Percentiles rank a stretch among this genome's conserved stretches.
Conservation (phyloP, 2,888 invertebrate species). For the Eudasyphora cyanicolor region DNA sequence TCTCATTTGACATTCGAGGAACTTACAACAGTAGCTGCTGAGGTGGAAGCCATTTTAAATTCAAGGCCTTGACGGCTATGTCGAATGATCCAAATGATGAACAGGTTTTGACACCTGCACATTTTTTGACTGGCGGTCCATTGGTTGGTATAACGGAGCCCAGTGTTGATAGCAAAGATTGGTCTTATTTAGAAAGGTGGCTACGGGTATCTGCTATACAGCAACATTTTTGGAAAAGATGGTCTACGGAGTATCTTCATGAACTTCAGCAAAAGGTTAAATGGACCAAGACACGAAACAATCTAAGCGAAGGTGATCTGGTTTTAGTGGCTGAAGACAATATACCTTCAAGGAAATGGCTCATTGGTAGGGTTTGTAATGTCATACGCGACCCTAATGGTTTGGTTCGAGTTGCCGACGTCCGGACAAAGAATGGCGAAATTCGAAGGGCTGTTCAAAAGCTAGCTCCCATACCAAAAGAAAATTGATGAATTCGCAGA, state of each 20-base stretch:
- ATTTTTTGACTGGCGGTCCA: conserved; percentile 60
- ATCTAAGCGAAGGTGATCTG: conserved; percentile 51
- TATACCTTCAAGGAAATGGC: conserved; percentile 29
- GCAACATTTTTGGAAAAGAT: conserved; percentile 54
- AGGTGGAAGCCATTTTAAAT: conserved; percentile 62
- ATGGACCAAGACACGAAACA: conserved; percentile 47
- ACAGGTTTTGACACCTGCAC: conserved; percentile 57
- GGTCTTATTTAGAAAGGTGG: conserved; percentile 2
- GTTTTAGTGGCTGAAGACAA: conserved; percentile 45
- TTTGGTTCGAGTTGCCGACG: conserved; percentile 7
- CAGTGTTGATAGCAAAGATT: neutral
- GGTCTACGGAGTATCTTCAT: conserved; percentile 55
- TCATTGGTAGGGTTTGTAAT: neutral
- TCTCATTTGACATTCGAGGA: too few species aligned
- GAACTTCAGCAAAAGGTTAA: conserved; percentile 49
- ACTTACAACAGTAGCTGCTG: too few species aligned
- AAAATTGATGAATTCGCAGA: conserved; percentile 27
- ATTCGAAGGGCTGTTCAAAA: conserved; percentile 22
- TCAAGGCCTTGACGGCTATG: conserved; percentile 60
- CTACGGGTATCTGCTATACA: conserved; percentile 34
- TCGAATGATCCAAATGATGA: conserved; percentile 63
- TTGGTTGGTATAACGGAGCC: conserved; percentile 41
- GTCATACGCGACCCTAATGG: neutral
- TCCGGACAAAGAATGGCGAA: conserved; percentile 28
- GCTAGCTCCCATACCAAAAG: conserved; percentile 20